Conservation (phyloP, 2,113 vertebrate genomes). For the Balaenoptera acutorostrata region DNA sequence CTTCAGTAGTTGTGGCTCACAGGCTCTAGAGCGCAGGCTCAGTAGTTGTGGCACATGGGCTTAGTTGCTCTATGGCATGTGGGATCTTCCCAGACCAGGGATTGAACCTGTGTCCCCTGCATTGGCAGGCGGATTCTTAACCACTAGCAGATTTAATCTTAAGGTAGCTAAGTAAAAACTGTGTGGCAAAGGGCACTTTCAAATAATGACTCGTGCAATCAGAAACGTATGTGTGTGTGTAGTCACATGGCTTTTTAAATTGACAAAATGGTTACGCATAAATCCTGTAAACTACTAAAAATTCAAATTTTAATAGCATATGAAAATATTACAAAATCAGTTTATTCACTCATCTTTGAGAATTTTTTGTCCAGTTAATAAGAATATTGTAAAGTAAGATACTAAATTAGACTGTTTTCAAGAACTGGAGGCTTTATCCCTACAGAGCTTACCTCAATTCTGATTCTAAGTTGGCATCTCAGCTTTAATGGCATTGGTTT, state of each 20-base stretch:
- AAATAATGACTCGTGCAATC: not conserved
- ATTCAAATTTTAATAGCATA: not conserved
- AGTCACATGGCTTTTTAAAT: not conserved
- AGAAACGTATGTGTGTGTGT: not conserved
- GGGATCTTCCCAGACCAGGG: too few species aligned
- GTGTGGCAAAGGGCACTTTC: not conserved
- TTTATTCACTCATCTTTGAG: not conserved
- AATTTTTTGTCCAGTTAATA: not conserved
- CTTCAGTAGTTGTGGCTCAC: too few species aligned
- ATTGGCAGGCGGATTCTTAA: too few species aligned
- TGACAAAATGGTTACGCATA: not conserved
- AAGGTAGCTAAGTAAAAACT: not conserved
- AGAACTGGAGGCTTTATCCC: not conserved
- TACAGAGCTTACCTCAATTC: not conserved
- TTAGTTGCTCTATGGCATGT: too few species aligned
- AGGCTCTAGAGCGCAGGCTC: too few species aligned
- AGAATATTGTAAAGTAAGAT: not conserved
- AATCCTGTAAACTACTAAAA: not conserved
- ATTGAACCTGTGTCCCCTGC: too few species aligned
- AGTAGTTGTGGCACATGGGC: too few species aligned
- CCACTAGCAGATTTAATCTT: not conserved
- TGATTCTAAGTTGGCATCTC: not conserved
- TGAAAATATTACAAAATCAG: not conserved
- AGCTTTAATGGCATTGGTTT: not conserved
- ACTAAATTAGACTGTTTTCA: not conserved